phyloP scores from a whole-genome alignment of 2,888 invertebrate species.

The Parnassius orleans region DNA sequence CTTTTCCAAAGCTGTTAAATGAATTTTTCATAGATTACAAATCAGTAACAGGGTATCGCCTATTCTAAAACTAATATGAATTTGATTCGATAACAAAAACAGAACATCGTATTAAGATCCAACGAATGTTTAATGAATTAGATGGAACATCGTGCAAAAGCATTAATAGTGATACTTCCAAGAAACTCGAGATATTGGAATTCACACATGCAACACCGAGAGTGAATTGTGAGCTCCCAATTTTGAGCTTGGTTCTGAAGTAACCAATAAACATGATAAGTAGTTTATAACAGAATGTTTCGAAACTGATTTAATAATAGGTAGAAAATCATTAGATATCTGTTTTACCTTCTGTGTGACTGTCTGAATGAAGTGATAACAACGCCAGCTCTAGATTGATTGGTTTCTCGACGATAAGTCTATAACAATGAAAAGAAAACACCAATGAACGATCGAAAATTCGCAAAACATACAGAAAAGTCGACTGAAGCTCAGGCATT shows the following conservation, averaged over 20 bases:
- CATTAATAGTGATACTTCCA: slow-evolving; percentile 38
- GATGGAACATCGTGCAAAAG: slow-evolving; percentile 52
- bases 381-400: slow-evolving; percentile 88
- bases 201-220: slow-evolving; percentile 64
- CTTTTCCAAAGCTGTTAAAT: slow-evolving; percentile 80
- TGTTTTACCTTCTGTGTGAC: slow-evolving; percentile 89
- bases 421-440: slow-evolving; percentile 37
- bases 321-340: slow-evolving; percentile 11
- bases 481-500: too few relatives aligned
- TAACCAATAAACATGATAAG: slow-evolving; percentile 36
- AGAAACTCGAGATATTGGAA: slow-evolving; percentile 33
- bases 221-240: slow-evolving; percentile 50
- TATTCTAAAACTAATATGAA: slow-evolving; percentile 1
- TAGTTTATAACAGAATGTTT: slow-evolving; percentile 32
- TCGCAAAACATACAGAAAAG: too few relatives aligned
- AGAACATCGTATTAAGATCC: slow-evolving; percentile 11
- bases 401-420: slow-evolving; percentile 74
- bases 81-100: slow-evolving; percentile 14
- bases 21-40: slow-evolving; percentile 56
- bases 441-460: background rate
- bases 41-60: slow-evolving; percentile 28
- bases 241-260: slow-evolving; percentile 39
- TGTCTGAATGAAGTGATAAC: slow-evolving; percentile 94
- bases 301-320: slow-evolving; percentile 24
- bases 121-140: slow-evolving; percentile 23